These are phyloP conservation scores for Zootermopsis nevadensis DNA, from an alignment of 2,888 invertebrate species.

Conservation along the genomic window DNA sequence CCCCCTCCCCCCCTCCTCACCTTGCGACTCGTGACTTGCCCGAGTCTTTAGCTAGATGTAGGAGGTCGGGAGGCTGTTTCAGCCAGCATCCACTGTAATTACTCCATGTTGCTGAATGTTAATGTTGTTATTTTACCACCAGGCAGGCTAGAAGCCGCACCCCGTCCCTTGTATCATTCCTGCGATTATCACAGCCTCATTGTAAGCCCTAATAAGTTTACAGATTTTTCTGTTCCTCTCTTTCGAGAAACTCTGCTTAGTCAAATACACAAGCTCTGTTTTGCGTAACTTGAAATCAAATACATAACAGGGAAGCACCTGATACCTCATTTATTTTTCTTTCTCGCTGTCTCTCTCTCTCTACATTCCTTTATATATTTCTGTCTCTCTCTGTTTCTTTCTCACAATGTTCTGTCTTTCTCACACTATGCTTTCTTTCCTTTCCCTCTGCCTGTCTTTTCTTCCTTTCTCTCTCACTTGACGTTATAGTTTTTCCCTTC, in stretches of 20 bases:
- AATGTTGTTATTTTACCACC: conserved; percentile 7
- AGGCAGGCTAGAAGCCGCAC: not conserved
- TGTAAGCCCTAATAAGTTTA: not conserved
- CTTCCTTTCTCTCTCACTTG: no score
- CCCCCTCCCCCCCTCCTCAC: conserved; percentile 11
- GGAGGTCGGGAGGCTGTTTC: conserved; percentile 19
- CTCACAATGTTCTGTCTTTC: no score
- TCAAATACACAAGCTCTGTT: not conserved
- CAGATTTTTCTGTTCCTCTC: not conserved
- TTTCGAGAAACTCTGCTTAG: not conserved
- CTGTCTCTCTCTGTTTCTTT: no score
- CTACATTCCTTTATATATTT: no score
- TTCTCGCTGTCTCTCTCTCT: no score
- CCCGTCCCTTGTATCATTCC: not conserved
- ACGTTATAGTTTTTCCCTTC: no score
- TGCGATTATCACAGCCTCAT: no score
- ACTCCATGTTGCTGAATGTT: conserved; percentile 26
- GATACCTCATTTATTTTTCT: no score
- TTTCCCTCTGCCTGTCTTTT: no score
- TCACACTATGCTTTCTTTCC: no score
- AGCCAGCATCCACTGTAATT: conserved; percentile 23
- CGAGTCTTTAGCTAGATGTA: conserved; percentile 31
- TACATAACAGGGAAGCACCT: no score
- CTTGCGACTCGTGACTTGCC: conserved; percentile 38
- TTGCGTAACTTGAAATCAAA: not conserved